phyloP scores from a whole-genome alignment of 37 sponge, comb jelly and placozoan genomes.

The Halisarca cf. caerulea region DNA sequence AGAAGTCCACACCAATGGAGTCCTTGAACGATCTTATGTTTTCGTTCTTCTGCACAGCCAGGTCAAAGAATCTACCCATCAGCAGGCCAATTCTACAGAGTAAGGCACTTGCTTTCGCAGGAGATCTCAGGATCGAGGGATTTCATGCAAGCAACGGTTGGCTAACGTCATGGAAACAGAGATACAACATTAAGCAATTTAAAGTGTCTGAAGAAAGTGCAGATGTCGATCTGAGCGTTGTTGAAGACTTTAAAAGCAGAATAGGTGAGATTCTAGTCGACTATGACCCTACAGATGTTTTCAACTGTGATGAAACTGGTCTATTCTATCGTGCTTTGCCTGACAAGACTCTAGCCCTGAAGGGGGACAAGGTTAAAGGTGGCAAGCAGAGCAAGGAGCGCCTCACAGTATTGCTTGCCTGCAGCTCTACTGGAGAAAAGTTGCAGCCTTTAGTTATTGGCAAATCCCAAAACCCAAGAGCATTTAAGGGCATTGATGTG shows the following conservation, averaged over 20 bases:
- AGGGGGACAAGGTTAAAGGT: neutral
- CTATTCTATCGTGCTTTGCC: no score
- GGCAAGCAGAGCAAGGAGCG: neutral
- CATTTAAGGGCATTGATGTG: neutral
- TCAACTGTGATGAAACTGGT: no score
- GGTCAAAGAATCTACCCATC: neutral
- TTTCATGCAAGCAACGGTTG: neutral
- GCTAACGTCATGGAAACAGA: no score
- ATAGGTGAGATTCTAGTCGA: neutral
- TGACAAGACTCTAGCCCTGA: no score
- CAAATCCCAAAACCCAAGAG: neutral
- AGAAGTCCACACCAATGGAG: no score
- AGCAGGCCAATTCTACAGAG: conserved; percentile 3
- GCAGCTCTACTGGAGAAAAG: neutral
- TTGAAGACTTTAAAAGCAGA: neutral
- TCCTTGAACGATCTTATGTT: no score
- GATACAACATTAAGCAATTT: no score
- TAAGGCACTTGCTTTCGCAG: neutral
- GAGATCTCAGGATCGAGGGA: neutral
- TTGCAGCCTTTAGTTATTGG: conserved; percentile 3
- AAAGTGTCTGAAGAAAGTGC: no score
- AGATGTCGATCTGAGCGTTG: no score
- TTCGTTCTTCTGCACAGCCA: no score
- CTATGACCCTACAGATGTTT: no score
- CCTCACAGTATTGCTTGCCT: neutral